These are phyloP conservation scores for Ochropleura plecta DNA, from an alignment of 2,888 invertebrate genomes.

Conservation along the genomic window DNA sequence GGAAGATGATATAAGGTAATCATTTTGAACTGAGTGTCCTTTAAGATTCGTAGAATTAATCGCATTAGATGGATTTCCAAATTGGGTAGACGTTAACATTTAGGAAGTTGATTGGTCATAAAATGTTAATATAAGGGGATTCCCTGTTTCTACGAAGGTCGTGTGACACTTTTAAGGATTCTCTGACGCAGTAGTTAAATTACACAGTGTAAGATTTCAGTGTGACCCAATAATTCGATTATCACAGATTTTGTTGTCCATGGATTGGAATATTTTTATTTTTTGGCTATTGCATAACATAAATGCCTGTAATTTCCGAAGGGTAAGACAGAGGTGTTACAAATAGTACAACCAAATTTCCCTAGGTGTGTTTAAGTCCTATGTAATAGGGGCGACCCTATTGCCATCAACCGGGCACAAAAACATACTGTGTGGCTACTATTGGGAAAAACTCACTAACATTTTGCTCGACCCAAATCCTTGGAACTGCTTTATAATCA, in stretches of 20 bases:
- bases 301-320: too few species aligned
- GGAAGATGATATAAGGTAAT: neutral
- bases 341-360: too few species aligned
- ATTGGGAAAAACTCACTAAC: too few species aligned
- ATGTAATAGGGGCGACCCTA: too few species aligned
- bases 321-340: too few species aligned
- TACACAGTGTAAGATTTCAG: conserved; percentile 25
- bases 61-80: neutral
- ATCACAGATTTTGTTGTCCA: neutral
- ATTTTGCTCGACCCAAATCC: too few species aligned
- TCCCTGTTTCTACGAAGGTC: neutral
- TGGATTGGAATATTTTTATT: neutral
- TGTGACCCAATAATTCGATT: conserved; percentile 19
- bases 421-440: too few species aligned
- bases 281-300: too few species aligned
- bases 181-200: conserved; percentile 1
- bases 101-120: neutral
- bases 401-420: too few species aligned
- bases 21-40: neutral
- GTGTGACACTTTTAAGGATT: conserved; percentile 34
- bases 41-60: conserved; percentile 7
- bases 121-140: neutral
- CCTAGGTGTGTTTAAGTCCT: too few species aligned
- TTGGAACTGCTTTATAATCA: too few species aligned
- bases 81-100: neutral